Percentiles rank a stretch among this genome's conserved stretches.
Conservation (phyloP, 2,113 vertebrate genomes). For the Hemicordylus capensis region DNA sequence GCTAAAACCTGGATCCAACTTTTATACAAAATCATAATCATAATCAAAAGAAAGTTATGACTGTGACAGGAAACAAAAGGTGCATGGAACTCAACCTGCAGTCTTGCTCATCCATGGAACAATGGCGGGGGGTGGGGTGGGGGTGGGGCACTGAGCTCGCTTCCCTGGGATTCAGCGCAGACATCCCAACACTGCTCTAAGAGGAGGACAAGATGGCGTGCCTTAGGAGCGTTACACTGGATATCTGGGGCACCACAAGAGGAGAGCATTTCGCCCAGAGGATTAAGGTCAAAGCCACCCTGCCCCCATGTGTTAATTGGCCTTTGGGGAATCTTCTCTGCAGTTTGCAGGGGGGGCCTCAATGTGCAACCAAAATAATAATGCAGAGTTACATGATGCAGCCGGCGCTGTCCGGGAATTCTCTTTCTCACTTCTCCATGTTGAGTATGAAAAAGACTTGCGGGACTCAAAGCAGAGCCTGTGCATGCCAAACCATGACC, state of each 20-base stretch:
- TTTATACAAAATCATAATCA: conserved; percentile 75
- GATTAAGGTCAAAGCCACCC: conserved; percentile 41
- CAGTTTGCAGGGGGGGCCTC: background rate
- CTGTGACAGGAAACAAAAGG: conserved; percentile 75
- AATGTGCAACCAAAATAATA: conserved; percentile 28
- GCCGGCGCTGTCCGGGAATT: conserved; percentile 47
- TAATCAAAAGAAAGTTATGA: conserved; percentile 75
- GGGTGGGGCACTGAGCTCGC: conserved; percentile 73
- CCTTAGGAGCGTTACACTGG: conserved; percentile 67
- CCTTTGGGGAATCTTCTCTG: background rate
- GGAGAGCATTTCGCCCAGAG: conserved; percentile 49
- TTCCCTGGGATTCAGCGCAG: conserved; percentile 76
- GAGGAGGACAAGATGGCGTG: conserved; percentile 56
- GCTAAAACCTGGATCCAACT: conserved; percentile 79
- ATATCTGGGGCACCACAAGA: conserved; percentile 55
- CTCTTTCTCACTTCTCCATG: conserved; percentile 19
- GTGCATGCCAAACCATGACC: conserved; percentile 38
- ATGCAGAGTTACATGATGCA: conserved; percentile 26
- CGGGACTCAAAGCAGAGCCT: background rate
- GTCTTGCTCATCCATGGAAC: conserved; percentile 73
- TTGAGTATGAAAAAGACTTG: conserved; percentile 38
- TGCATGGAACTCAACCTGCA: conserved; percentile 76
- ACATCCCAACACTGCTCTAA: conserved; percentile 71
- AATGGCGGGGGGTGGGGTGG: conserved; percentile 71
- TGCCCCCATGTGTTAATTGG: conserved; percentile 45